A percentile compares a stretch with the other conserved stretches of the same genome.
Evolutionary conservation across 2,797 vertebrate genomes (phyloP).

Genomic region (Hydrocynus forskahlii): DNA sequence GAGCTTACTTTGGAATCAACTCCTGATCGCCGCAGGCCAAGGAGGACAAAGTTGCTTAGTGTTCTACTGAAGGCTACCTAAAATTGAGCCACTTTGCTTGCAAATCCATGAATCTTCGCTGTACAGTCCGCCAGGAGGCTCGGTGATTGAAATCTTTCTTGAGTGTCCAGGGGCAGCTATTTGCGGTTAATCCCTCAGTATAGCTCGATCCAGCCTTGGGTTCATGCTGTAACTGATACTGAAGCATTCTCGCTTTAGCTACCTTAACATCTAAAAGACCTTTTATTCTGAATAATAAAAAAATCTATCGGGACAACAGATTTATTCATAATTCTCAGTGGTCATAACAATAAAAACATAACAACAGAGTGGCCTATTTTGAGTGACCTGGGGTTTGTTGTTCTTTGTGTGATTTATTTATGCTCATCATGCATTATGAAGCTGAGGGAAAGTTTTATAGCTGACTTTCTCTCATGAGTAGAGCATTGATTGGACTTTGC

Average conservation of each 20-base stretch:
- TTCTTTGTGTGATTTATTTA: slow-evolving; percentile 7
- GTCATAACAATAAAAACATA: neutral
- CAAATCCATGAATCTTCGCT: neutral
- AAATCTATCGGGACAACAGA: neutral
- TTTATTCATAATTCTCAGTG: slow-evolving; percentile 2
- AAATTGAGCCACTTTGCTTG: slow-evolving; percentile 1
- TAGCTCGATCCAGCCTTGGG: neutral
- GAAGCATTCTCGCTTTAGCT: neutral
- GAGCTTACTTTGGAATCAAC: neutral
- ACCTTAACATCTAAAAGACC: neutral
- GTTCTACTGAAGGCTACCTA: slow-evolving; percentile 9
- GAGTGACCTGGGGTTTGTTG: neutral
- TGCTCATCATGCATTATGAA: slow-evolving; percentile 10
- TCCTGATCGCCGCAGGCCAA: neutral
- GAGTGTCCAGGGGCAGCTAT: slow-evolving; percentile 13
- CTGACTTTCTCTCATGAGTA: neutral
- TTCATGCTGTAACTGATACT: slow-evolving; percentile 14
- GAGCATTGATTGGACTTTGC: neutral
- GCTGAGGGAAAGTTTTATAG: neutral
- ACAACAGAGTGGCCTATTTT: neutral
- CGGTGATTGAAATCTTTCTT: slow-evolving; percentile 19
- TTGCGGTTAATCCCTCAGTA: slow-evolving; percentile 10
- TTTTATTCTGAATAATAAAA: neutral
- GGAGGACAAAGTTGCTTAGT: neutral
- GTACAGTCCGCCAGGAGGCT: neutral